Base-by-base conservation (phyloP, 2,888 invertebrate genomes). In the Drosophila rubida region DNA sequence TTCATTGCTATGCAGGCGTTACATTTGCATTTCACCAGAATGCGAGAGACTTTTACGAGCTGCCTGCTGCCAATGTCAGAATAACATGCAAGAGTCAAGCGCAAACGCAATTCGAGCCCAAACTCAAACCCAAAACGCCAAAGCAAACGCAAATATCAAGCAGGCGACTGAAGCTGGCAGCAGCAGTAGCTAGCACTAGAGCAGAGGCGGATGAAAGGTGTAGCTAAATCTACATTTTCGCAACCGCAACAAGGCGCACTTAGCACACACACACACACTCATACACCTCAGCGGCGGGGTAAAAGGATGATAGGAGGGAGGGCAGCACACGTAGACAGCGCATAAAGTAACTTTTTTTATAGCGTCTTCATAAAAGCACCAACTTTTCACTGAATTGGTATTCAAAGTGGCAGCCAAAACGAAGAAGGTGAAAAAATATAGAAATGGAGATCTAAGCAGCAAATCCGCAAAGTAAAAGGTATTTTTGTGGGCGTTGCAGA, bases 291-390 rank as follows among this genome's bases (percentile, higher is more conserved):
- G 6, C 6, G 13, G 22, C n/a, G n/a, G n/a, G n/a, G n/a, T n/a
- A 25, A 13, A 19, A 11, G 50, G 14, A 42, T 2, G 13, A 16
- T 11, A 2, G 9, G 42, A 16, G 35, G n/a, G 27, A 19, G 58
- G 22, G 25, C 16, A 9, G 54, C 76, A 65, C 82, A 85, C 82
- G 75, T 78, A 85, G 78, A 80, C 66, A 58, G 64, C 64, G 71
- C 71, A 82, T 82, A 82, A 82, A 85, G 82, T 85, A 83, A 85
- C 86, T 85, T 85, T 82, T 78, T 83, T 85, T 76, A 76, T 85
- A 85, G 80, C 75, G 78, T 78, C 78, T 83, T 82, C 82, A 81
- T 80, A 78, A 82, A 80, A 80, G 69, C 80, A 69, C 53, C 72
- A 78, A 73, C 69, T 78, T 85, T 82, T 63, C 71, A 75, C 85